phyloP scores from a whole-genome alignment of 2,113 vertebrate genomes.

The Neodontobutis hainanensis region DNA sequence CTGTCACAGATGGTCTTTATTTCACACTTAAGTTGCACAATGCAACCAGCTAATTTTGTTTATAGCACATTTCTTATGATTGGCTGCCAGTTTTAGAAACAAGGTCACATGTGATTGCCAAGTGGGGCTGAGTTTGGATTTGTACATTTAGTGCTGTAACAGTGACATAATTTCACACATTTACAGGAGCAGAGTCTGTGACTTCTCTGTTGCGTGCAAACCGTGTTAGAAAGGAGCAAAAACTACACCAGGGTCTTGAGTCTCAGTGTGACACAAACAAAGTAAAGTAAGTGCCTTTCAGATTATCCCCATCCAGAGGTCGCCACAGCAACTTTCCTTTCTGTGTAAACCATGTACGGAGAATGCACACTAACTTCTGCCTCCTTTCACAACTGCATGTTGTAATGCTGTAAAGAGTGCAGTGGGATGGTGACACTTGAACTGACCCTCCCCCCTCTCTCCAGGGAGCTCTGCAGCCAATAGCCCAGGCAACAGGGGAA shows the following conservation, averaged over 20 bases:
- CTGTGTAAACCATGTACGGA: too few relatives aligned
- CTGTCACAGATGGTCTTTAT: conserved; percentile 63
- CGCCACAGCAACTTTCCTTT: too few relatives aligned
- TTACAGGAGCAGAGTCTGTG: conserved; percentile 12
- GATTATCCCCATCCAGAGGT: too few relatives aligned
- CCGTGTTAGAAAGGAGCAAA: not conserved
- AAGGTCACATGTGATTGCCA: conserved; percentile 43
- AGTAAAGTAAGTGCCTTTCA: too few relatives aligned
- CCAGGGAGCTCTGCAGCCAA: not conserved
- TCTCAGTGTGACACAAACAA: not conserved
- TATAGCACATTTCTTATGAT: conserved; percentile 43
- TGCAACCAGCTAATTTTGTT: conserved; percentile 44
- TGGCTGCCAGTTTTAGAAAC: conserved; percentile 51
- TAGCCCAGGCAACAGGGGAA: not conserved
- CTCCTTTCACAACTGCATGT: conserved; percentile 1
- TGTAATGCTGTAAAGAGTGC: not conserved
- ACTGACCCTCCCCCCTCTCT: not conserved
- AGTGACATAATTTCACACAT: conserved; percentile 24
- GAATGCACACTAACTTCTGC: not conserved
- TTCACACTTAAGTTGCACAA: conserved; percentile 53
- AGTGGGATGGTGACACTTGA: conserved; percentile 12
- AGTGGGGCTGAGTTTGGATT: conserved; percentile 37
- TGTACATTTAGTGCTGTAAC: conserved; percentile 28
- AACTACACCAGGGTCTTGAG: not conserved
- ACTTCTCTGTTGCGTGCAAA: too few relatives aligned